Evolutionary conservation across 2,797 vertebrate species (phyloP), one percentile per base, ranked within the genome.

Genomic region (Botia almorhae): DNA sequence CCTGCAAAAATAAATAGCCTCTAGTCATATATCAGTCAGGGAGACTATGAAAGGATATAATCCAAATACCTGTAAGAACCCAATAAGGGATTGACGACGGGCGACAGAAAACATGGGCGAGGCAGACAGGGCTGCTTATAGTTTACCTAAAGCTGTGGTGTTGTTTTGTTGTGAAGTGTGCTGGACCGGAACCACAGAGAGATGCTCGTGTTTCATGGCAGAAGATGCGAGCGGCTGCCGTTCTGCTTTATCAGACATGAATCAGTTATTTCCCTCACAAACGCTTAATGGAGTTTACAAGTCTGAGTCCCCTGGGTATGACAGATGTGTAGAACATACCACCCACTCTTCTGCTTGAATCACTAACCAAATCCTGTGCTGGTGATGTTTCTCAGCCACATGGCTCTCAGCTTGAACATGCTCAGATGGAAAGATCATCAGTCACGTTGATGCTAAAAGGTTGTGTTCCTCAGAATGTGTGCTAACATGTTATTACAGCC

Each of bases 231-330:
- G 46, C 17, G 39, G 63, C 75, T 61, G 68, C 53, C 61, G 29
- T 60, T 84, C 43, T 51, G 51, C 60, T 81, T 61, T 75, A 74
- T 64, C 51, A 56, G 64, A 77, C 76, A 64, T 71, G 70, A 55
- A 72, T 81, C 72, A 26, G 69, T 80, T 80, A 80, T 82, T 80
- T 80, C 73, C 77, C 78, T 70, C 77, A 77, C 77, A 80, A 76
- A 82, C 72, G 63, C 76, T 82, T 82, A 85, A 80, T 78, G 77
- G 68, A 72, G 61, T 84, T 84, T 78, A 76, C 78, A 83, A 84
- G 74, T 69, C 77, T 43, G 80, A 63, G 51, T 73, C 81, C 75
- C 83, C 36, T 69, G 76, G 79, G 73, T 36, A 76, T 67, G 58
- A 85, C 83, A 87, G 83, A 81, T 86, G 85, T 82, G 78, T 65